Percentiles rank a stretch among this genome's conserved stretches.
Conservation (phyloP, 2,797 vertebrate genomes). For the Tachyglossus aculeatus region DNA sequence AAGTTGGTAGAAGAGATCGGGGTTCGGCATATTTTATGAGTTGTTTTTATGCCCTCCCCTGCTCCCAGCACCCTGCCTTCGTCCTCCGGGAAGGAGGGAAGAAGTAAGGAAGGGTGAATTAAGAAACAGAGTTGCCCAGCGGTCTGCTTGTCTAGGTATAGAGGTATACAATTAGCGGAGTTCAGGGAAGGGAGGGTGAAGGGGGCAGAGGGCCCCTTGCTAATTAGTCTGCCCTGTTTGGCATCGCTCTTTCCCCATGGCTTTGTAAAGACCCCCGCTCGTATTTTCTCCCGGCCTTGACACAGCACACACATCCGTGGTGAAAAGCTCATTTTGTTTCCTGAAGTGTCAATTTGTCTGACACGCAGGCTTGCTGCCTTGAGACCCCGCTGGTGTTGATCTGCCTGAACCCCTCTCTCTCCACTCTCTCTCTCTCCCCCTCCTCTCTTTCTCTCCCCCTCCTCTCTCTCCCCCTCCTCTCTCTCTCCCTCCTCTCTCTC, state of each 20-base stretch:
- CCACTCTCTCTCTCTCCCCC: background rate
- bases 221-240: too few relatives aligned
- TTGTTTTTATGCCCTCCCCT: too few relatives aligned
- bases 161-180: background rate
- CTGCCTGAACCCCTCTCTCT: too few relatives aligned
- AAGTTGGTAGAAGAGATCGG: background rate
- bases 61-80: too few relatives aligned
- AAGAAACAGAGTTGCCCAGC: background rate
- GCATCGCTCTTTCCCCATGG: too few relatives aligned
- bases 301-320: background rate
- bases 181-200: background rate
- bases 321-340: background rate
- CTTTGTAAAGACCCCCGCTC: too few relatives aligned
- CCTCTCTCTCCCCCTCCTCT: too few relatives aligned
- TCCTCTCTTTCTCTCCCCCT: background rate
- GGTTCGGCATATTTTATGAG: too few relatives aligned
- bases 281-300: background rate
- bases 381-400: background rate
- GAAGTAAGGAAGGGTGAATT: too few relatives aligned
- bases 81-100: background rate
- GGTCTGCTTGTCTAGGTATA: rapidly evolving
- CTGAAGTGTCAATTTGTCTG: background rate
- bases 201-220: too few relatives aligned
- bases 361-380: background rate
- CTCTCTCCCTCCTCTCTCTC: too few relatives aligned